Evolutionary conservation across 2,113 vertebrate genomes (phyloP).

Genomic region (Bombycilla garrulus): DNA sequence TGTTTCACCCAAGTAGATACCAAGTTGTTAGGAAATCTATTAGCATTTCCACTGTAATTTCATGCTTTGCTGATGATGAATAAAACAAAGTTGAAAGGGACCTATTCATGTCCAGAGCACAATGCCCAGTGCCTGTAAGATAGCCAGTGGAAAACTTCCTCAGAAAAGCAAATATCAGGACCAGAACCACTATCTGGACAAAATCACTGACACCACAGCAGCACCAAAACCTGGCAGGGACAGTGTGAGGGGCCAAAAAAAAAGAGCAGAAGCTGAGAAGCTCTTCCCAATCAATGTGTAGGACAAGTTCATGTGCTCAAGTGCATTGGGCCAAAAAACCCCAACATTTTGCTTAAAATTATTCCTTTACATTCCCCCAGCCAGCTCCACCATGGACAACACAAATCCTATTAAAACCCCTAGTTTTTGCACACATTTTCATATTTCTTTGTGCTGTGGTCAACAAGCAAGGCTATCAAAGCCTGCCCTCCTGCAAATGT

Average conservation of each 20-base stretch:
- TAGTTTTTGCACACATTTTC: background rate
- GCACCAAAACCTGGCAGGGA: background rate
- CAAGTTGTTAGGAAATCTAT: constrained; percentile 64
- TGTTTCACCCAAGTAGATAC: constrained; percentile 58
- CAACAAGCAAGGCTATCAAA: background rate
- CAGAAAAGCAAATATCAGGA: background rate
- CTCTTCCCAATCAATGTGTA: background rate
- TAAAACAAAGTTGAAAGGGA: constrained; percentile 64
- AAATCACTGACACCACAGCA: background rate
- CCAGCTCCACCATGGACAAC: rapidly evolving
- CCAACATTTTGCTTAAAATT: background rate
- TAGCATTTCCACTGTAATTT: constrained; percentile 67
- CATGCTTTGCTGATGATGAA: constrained; percentile 72
- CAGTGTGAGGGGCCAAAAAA: rapidly evolving
- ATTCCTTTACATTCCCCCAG: background rate
- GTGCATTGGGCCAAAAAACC: rapidly evolving
- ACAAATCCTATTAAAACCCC: background rate
- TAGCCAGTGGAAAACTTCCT: background rate
- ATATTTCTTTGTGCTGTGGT: background rate
- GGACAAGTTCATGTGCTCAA: background rate
- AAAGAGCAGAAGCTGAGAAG: background rate
- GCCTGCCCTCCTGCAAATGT: background rate
- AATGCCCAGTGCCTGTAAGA: background rate
- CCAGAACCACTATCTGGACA: background rate
- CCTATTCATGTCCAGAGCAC: constrained; percentile 25